Percentiles rank a stretch among this genome's conserved stretches.
Evolutionary conservation across 1,140 invertebrate species (phyloP).

Genomic region (Anadara kagoshimensis): DNA sequence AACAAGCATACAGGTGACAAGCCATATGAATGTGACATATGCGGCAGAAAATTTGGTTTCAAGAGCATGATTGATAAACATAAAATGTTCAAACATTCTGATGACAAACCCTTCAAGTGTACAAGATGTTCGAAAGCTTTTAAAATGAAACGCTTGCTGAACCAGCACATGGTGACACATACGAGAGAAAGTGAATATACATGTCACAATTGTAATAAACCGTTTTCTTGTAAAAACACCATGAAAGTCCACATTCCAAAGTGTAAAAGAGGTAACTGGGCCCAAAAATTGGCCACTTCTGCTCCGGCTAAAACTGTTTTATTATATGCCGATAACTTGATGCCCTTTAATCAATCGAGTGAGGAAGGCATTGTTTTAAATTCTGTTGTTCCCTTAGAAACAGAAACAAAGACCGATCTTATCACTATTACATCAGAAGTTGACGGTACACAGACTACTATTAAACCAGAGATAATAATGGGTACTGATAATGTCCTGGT

Average conservation of each 20-base stretch:
- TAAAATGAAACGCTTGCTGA: slow-evolving; percentile 34
- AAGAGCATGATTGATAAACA: slow-evolving; percentile 35
- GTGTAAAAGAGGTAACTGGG: slow-evolving; percentile 8
- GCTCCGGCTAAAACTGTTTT: too few species aligned
- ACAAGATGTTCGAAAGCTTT: slow-evolving; percentile 36
- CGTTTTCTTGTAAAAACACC: slow-evolving; percentile 12
- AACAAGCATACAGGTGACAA: slow-evolving; percentile 45
- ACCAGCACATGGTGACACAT: slow-evolving; percentile 42
- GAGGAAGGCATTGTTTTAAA: too few species aligned
- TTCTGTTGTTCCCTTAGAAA: too few species aligned
- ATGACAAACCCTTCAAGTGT: slow-evolving; percentile 35
- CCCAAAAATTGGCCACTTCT: not conserved
- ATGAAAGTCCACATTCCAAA: slow-evolving; percentile 17
- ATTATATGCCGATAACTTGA: too few species aligned
- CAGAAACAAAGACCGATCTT: too few species aligned
- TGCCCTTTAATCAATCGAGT: too few species aligned
- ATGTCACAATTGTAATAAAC: slow-evolving; percentile 40
- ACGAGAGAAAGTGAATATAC: slow-evolving; percentile 37
- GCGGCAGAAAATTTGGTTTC: slow-evolving; percentile 33
- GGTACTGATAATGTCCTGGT: too few species aligned
- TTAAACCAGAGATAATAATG: too few species aligned
- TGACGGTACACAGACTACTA: too few species aligned
- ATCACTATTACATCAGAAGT: too few species aligned
- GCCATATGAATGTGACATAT: slow-evolving; percentile 41
- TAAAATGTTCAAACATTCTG: slow-evolving; percentile 34